Percentiles rank a stretch among this genome's conserved stretches.
These are phyloP conservation scores for Brenthis ino DNA, from an alignment of 2,888 invertebrate genomes.

Conservation along the genomic window DNA sequence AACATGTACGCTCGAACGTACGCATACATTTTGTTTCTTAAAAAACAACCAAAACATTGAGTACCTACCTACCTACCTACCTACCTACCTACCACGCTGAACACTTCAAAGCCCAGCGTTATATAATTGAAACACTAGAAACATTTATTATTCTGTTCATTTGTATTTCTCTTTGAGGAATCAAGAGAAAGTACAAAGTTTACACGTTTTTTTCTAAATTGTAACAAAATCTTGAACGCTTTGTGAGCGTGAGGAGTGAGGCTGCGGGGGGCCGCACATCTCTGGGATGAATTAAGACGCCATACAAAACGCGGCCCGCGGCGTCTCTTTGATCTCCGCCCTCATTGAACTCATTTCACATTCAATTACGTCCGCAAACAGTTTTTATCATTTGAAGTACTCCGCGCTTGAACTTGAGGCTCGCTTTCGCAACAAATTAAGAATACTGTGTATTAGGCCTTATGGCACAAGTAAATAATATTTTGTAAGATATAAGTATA, in stretches of 20 bases:
- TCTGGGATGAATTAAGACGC: slow-evolving; percentile 42
- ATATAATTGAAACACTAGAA: neutral
- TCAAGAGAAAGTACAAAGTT: neutral
- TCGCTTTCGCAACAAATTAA: slow-evolving; percentile 6
- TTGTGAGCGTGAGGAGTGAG: neutral
- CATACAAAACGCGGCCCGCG: slow-evolving; percentile 38
- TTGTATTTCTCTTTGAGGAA: neutral
- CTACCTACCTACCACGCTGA: no score
- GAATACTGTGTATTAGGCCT: neutral
- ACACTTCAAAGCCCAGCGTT: neutral
- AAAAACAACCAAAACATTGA: slow-evolving; percentile 13
- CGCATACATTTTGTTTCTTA: slow-evolving; percentile 2
- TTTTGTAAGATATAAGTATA: no score
- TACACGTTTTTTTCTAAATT: neutral
- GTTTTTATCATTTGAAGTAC: slow-evolving; percentile 42
- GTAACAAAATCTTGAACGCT: slow-evolving; percentile 7
- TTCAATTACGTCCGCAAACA: slow-evolving; percentile 54
- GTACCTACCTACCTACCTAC: no score
- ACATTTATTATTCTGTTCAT: neutral
- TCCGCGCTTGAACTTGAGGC: slow-evolving; percentile 1
- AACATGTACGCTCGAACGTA: slow-evolving; percentile 6
- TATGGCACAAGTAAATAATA: no score
- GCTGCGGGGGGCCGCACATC: slow-evolving; percentile 26
- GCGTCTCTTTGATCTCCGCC: slow-evolving; percentile 39
- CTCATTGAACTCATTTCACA: slow-evolving; percentile 46